Conservation (phyloP, 2,113 vertebrate species). For the Hymenochirus boettgeri region DNA sequence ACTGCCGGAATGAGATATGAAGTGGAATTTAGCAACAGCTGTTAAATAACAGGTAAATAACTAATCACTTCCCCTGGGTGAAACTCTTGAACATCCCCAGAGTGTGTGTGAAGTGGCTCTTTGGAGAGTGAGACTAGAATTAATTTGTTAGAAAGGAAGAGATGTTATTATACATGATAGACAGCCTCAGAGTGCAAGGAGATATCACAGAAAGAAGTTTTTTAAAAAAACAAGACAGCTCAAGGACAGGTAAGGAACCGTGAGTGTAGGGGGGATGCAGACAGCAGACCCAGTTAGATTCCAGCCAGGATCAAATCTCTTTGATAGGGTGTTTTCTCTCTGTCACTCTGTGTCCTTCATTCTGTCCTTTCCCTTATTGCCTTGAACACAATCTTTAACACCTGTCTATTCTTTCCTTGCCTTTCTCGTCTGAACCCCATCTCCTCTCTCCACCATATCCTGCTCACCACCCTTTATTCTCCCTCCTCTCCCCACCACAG, state of each 20-base stretch:
- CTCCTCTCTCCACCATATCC: slow-evolving; percentile 42
- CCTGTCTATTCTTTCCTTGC: slow-evolving; percentile 19
- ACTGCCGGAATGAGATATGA: not conserved
- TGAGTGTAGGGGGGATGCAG: not conserved
- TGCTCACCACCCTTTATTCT: slow-evolving; percentile 27
- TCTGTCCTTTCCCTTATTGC: slow-evolving; percentile 21
- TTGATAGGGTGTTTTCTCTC: slow-evolving; percentile 13
- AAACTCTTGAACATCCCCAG: not conserved
- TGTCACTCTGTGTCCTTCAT: slow-evolving; percentile 14
- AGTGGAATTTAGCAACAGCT: slow-evolving; percentile 2
- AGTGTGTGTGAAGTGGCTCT: not conserved
- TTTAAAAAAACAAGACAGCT: not conserved
- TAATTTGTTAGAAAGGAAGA: not conserved
- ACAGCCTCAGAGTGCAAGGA: not conserved
- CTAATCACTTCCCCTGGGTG: not conserved
- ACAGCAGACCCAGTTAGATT: not conserved
- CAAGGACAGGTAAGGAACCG: not conserved
- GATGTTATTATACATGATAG: not conserved
- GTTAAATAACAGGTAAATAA: not conserved
- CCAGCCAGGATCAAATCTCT: slow-evolving; percentile 1
- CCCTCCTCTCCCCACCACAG: slow-evolving; percentile 34
- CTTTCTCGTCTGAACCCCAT: not conserved
- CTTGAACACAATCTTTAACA: slow-evolving; percentile 10
- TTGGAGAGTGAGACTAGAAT: not conserved
- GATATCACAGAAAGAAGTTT: not conserved